Evolutionary conservation across 2,113 vertebrate genomes (phyloP).

Genomic region (Muscicapa adusta): DNA sequence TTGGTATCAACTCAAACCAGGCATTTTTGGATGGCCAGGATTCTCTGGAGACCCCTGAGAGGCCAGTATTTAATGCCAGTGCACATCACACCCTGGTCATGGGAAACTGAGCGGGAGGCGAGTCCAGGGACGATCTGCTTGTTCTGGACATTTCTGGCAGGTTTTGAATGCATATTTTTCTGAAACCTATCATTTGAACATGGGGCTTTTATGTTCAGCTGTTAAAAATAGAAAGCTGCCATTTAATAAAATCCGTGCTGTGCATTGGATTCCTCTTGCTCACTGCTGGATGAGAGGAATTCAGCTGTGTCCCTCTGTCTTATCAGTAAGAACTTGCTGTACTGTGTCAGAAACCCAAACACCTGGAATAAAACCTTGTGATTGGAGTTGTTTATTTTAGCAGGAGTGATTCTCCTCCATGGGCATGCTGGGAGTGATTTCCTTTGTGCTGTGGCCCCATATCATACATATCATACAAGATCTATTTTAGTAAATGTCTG

Average conservation of each 20-base stretch:
- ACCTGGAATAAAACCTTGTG: background rate
- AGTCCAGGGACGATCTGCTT: background rate
- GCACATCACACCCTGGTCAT: rapidly evolving
- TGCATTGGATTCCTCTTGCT: background rate
- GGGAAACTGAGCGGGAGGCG: background rate
- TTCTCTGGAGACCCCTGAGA: background rate
- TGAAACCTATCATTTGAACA: background rate
- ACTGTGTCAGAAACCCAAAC: background rate
- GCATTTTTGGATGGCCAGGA: background rate
- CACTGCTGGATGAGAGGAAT: background rate
- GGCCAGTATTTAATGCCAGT: background rate
- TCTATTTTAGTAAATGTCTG: background rate
- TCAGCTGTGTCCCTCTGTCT: background rate
- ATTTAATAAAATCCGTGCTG: background rate
- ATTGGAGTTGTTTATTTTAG: background rate
- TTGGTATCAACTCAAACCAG: background rate
- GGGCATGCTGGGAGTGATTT: background rate
- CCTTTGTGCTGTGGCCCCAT: background rate
- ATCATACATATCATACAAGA: background rate
- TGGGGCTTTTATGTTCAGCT: background rate
- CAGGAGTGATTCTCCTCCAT: background rate
- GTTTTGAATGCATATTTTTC: background rate
- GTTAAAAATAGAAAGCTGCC: background rate
- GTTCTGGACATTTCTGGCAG: background rate
- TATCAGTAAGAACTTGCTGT: background rate